Evolutionary conservation across 2,888 invertebrate genomes (phyloP), one percentile per base, ranked within the genome.

Genomic region (Parnassius apollo): DNA sequence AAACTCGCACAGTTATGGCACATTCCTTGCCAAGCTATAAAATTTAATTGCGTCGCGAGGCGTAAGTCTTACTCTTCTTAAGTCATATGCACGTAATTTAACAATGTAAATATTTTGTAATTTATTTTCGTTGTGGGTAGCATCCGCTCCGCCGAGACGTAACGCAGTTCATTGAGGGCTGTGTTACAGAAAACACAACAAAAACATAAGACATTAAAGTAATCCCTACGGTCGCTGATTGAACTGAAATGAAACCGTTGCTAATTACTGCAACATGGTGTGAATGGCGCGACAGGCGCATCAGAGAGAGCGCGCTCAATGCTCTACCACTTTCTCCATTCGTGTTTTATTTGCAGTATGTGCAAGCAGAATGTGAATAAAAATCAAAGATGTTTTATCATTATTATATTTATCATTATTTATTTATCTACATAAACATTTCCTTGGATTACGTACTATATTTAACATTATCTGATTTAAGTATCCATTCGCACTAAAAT

Each of bases 61-160:
- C 35, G 35, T 35, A 35, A 35, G 35, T 35, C 35, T 35, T 35
- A 7, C 35, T 78, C 74, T 66, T 65, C 51, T 63, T 69, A 66
- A 65, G 70, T 69, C 66, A 69, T 73, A 69, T 68, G 72, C 71
- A 69, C 71, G 53, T 35, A 59, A 60, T 42, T 18, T 44, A 45
- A 12, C 42, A 54, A 58, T 49, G 51, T 61, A 56, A 56, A 51
- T 51, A 52, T 44, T 55, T 55, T 22, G 55, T 51, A n/a, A 51
- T 48, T 35, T 52, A 48, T 13, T 62, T 51, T 56, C 22, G 50
- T 51, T 61, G 61, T 55, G 55, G 54, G 60, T 25, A 12, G 56
- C 10, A 22, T 42, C 12, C 12, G 12, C 50, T 45, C 22, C 4
- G 52, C 25, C 1, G 2, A 49, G 4, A 25, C 35, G n/a, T 49